Evolutionary conservation across 2,113 vertebrate genomes (phyloP).

Genomic region (Lamprologus callipterus): DNA sequence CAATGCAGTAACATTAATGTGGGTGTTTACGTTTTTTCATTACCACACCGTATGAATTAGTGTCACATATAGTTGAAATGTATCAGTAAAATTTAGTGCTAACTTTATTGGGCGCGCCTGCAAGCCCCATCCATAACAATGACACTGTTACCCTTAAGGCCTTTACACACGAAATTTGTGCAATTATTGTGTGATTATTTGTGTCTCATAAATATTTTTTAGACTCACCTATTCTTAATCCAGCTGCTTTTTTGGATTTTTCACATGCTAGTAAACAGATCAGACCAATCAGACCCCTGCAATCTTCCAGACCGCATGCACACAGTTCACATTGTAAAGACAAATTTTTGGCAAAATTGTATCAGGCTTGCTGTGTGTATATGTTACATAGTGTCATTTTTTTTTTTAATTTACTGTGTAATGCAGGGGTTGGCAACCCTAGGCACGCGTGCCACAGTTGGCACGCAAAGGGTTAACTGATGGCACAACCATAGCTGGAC

Average conservation of each 20-base stretch:
- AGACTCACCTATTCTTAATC: background rate
- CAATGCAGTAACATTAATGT: background rate
- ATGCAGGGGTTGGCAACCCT: background rate
- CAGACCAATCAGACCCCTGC: background rate
- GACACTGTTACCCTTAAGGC: background rate
- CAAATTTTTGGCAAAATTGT: background rate
- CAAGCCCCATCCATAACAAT: background rate
- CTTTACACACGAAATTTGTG: background rate
- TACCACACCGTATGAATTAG: background rate
- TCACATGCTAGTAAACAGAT: background rate
- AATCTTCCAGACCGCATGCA: background rate
- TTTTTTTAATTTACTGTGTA: accelerated
- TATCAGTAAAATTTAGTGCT: background rate
- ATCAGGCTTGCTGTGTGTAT: background rate
- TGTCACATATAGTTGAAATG: background rate
- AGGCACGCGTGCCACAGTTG: background rate
- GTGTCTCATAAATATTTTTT: too few relatives aligned
- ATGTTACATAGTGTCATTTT: background rate
- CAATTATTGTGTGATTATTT: background rate
- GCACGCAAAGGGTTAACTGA: background rate
- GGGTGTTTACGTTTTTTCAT: background rate
- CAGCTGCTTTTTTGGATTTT: background rate
- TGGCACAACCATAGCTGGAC: background rate
- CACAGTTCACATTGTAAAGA: background rate
- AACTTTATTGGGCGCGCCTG: background rate